Evolutionary conservation across 2,797 vertebrate genomes (phyloP), one percentile per base, ranked within the genome.

Genomic region (Myiotriccus ornatus): DNA sequence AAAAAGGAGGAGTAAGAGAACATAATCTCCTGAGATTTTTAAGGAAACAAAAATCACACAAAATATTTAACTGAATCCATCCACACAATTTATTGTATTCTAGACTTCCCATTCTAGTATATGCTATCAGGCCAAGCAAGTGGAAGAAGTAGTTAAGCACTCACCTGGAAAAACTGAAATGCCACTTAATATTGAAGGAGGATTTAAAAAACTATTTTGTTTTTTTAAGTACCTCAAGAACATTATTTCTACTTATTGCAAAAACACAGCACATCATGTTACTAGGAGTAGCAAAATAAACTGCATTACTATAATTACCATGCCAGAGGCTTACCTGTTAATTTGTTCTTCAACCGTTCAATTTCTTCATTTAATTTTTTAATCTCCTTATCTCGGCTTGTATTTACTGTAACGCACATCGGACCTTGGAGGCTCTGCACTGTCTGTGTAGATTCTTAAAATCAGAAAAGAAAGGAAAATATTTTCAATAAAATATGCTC

Each of bases 311-410:
- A 0, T 85, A 75, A 88, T 49, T 59, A 67, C 62, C 44, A 87
- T 47, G 60, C 52, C n/a, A 81, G 32, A 84, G 44, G 63, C 83
- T 62, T 65, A 99, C 99, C 99, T 98, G 98, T 98, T 87, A 99
- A 97, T 96, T 99, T 99, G 94, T 98, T 99, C 97, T 99, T 99
- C 43, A 99, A 97, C 3, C 98, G 98, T 32, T 99, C 99, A 2
- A 99, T 99, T 96, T 99, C 99, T 93, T 99, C 99, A 59, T 99
- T 99, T 30, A 99, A 97, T 93, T 98, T 99, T 97, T 99, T 99
- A 50, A 99, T 98, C 95, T 99, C 99, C 89, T 98, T 99, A 97
- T 99, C 99, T 20, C 98, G 97, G 50, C 96, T 98, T 55, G 98
- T 91, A 17, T 98, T 98, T 79, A 98, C 96, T 75, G 98, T 88